Evolutionary conservation across 2,888 invertebrate species (phyloP), one percentile per base, ranked within the genome.

Genomic region (Meta bourneti): DNA sequence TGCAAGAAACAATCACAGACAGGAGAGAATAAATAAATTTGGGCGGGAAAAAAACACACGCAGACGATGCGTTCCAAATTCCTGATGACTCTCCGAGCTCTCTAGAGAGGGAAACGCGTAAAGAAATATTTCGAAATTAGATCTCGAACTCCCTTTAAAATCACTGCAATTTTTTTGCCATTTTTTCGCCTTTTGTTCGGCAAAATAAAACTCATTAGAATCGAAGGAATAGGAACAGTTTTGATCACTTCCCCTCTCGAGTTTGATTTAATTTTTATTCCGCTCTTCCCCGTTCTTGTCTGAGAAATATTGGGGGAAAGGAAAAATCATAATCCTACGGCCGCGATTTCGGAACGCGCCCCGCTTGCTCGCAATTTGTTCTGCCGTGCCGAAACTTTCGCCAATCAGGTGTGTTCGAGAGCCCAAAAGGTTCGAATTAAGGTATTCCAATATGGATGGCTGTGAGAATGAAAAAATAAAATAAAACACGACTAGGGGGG

Each of bases 401-500:
- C 81, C 87, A 91, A 91, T 91, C 91, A 91, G 87, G 87, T 87
- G 70, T 70, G 86, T 78, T 72, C 72, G 86, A 79, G 81, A 61
- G 69, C 52, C 49, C 74, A 69, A 74, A 70, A 86, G 20, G 77
- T 83, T 81, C 77, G 91, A 91, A 91, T 91, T 91, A 91, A 87
- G 87, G 88, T 74, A 69, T 92, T 89, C 70, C 92, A 92, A 92
- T 88, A 84, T 89, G 51, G 77, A 75, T 52, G 61, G 70, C 34
- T 6, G 72, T 71, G 74, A 70, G 52, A 86, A 79, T 7, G 75
- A 20, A 81, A 70, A 69, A 61, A 79, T 9, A 54, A 61, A 54
- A 84, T 49, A 69, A 19, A 61, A 61, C 11, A 52, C 11, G 13
- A 20, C 5, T 20, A 51, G 79, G 8, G 61, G n/a, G 79, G 34